Conservation (phyloP, 2,888 invertebrate genomes). For the Copidosoma aretas region DNA sequence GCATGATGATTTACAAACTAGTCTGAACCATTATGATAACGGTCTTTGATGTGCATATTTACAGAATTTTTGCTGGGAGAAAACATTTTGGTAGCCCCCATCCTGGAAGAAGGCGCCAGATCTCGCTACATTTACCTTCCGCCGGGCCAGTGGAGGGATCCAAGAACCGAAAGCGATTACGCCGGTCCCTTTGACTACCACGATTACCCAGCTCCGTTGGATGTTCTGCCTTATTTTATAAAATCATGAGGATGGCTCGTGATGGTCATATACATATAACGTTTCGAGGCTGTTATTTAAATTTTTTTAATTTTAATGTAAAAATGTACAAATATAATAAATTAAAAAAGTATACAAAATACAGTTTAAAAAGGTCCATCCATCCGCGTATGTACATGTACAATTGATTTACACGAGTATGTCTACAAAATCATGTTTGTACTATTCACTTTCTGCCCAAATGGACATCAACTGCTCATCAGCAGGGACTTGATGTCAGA, state of each 20-base stretch:
- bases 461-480: constrained; percentile 52
- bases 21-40: too few species aligned
- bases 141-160: constrained; percentile 75
- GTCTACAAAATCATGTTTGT: too few species aligned
- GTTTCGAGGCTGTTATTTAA: too few species aligned
- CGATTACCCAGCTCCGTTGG: constrained; percentile 72
- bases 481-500: constrained; percentile 65
- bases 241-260: constrained; percentile 24
- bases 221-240: constrained; percentile 74
- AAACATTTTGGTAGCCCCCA: constrained; percentile 78
- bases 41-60: too few species aligned
- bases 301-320: constrained; percentile 11
- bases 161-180: constrained; percentile 58
- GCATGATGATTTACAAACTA: too few species aligned
- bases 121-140: constrained; percentile 79
- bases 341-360: constrained; percentile 7
- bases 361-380: constrained; percentile 11
- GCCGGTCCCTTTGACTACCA: constrained; percentile 70
- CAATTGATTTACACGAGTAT: neutral
- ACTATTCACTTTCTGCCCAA: neutral
- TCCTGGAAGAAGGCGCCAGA: constrained; percentile 69
- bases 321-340: constrained; percentile 11
- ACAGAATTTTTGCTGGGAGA: constrained; percentile 83
- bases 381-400: neutral
- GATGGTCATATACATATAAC: too few species aligned